These are phyloP conservation scores for Falco biarmicus DNA, from an alignment of 2,797 vertebrate genomes.

Conservation along the genomic window DNA sequence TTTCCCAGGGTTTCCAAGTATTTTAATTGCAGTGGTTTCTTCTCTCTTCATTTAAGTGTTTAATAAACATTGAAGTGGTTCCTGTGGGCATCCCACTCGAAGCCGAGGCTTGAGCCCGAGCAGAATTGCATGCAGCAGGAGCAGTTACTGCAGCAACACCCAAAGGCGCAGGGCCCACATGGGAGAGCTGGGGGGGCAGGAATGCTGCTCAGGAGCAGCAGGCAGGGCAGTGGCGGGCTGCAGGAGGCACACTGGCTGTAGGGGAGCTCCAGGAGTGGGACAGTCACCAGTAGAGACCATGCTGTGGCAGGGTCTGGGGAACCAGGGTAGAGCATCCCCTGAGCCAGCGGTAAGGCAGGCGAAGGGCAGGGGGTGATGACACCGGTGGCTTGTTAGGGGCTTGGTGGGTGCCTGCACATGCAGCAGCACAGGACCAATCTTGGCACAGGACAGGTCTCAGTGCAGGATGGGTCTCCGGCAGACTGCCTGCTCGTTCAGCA, in stretches of 20 bases:
- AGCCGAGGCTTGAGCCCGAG: background rate
- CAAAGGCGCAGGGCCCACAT: accelerated
- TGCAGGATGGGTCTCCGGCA: background rate
- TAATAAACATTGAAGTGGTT: background rate
- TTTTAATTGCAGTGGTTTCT: background rate
- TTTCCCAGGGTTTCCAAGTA: background rate
- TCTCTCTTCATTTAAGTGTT: background rate
- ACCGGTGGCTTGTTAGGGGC: accelerated
- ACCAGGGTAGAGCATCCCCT: background rate
- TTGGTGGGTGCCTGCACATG: background rate
- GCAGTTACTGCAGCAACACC: background rate
- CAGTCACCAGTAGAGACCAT: background rate
- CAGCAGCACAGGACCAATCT: background rate
- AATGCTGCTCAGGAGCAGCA: background rate
- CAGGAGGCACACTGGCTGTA: background rate
- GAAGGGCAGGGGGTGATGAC: too few relatives aligned
- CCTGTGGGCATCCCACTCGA: background rate
- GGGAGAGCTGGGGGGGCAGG: accelerated
- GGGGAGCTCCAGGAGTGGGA: background rate
- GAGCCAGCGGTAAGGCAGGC: background rate
- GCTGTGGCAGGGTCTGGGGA: accelerated
- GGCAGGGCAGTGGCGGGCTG: background rate
- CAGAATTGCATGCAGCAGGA: background rate
- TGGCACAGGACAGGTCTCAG: background rate
- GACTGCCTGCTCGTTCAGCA: background rate